Percentiles rank a stretch among this genome's conserved stretches.
Conservation (phyloP, 2,113 vertebrate genomes). For the Eidolon helvum region DNA sequence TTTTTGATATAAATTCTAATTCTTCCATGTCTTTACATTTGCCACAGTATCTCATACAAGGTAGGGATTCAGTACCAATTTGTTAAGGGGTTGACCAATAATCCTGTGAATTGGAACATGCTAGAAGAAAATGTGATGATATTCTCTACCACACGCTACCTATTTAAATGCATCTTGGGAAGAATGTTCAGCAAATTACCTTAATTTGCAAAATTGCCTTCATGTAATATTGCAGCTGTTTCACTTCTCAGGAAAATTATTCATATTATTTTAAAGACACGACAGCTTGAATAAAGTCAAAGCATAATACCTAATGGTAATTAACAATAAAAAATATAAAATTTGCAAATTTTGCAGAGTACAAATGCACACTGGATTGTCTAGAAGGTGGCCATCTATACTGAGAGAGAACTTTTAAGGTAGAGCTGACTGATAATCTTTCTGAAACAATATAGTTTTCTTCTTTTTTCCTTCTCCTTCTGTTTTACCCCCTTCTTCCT, state of each 20-base stretch:
- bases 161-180: conserved; percentile 56
- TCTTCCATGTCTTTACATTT: not conserved
- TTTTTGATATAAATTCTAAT: conserved; percentile 39
- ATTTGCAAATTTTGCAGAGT: conserved; percentile 30
- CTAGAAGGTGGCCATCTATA: not conserved
- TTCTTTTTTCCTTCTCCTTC: not conserved
- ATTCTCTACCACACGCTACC: conserved; percentile 22
- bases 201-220: conserved; percentile 72
- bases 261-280: conserved; percentile 72
- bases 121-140: conserved; percentile 17
- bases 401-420: conserved; percentile 1
- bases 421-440: not conserved
- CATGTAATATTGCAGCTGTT: conserved; percentile 65
- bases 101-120: conserved; percentile 40
- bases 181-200: conserved; percentile 70
- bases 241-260: conserved; percentile 56
- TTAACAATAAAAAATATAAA: conserved; percentile 58
- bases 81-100: conserved; percentile 38
- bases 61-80: not conserved
- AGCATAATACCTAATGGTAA: conserved; percentile 47
- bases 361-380: conserved; percentile 10
- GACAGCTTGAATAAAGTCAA: conserved; percentile 53
- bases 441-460: not conserved
- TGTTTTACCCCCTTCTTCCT: not conserved
- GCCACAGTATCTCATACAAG: not conserved